Percentiles rank a stretch among this genome's conserved stretches.
Conservation (phyloP, 1,140 invertebrate species). For the Physella acuta region DNA sequence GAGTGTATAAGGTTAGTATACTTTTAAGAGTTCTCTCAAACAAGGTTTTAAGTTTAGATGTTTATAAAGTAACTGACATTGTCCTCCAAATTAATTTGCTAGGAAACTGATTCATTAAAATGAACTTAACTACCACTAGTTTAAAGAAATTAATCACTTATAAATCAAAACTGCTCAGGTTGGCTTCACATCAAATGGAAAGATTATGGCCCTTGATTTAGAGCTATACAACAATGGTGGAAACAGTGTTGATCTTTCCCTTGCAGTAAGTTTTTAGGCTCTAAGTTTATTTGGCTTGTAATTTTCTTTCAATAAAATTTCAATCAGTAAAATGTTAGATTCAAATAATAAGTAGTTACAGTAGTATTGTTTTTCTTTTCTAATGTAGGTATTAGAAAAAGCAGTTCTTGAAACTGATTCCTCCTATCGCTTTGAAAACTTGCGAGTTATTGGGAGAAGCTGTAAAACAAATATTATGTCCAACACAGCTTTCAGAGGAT, state of each 20-base stretch:
- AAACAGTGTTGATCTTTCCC: slow-evolving; percentile 80
- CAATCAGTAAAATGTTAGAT: no score
- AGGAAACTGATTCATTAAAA: no score
- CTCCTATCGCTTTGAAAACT: slow-evolving; percentile 53
- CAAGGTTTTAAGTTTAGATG: no score
- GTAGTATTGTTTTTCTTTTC: background rate
- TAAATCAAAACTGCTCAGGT: slow-evolving; percentile 54
- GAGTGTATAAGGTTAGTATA: slow-evolving; percentile 23
- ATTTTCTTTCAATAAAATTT: no score
- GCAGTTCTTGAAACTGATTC: slow-evolving; percentile 43
- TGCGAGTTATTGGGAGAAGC: slow-evolving; percentile 42
- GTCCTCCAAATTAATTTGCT: no score
- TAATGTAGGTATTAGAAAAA: slow-evolving; percentile 19
- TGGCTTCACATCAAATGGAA: slow-evolving; percentile 75
- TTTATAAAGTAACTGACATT: no score
- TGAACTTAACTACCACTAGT: no score
- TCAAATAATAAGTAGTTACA: background rate
- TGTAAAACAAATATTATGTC: slow-evolving; percentile 60
- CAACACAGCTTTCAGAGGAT: slow-evolving; percentile 61
- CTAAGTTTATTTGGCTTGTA: background rate
- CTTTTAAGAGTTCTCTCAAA: no score
- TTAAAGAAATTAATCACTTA: background rate
- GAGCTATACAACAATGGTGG: slow-evolving; percentile 82
- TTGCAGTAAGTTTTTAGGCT: slow-evolving; percentile 71
- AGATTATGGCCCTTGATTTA: slow-evolving; percentile 72